phyloP scores from a whole-genome alignment of 2,113 vertebrate genomes.

The Herpetotheres cachinnans region DNA sequence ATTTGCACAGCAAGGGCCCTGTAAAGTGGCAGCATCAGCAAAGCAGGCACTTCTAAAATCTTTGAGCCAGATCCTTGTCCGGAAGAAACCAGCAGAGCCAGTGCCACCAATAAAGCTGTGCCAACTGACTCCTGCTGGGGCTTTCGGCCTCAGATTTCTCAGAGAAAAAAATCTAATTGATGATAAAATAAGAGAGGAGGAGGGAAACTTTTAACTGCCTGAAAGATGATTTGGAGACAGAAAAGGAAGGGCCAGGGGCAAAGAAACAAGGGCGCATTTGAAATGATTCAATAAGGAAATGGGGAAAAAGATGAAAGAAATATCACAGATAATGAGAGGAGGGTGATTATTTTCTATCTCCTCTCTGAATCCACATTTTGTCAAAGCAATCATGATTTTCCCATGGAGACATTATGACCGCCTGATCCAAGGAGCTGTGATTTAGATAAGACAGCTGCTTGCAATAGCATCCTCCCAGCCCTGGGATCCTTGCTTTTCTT shows the following conservation, averaged over 20 bases:
- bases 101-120: background rate
- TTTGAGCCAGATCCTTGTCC: background rate
- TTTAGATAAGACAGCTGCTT: background rate
- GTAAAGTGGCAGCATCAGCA: background rate
- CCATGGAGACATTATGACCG: background rate
- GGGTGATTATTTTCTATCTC: background rate
- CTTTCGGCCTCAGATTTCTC: background rate
- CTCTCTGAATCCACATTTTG: background rate
- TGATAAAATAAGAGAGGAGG: background rate
- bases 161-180: background rate
- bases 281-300: slow-evolving; percentile 19
- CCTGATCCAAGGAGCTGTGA: background rate
- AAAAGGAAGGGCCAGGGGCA: background rate
- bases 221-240: slow-evolving; percentile 18
- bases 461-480: background rate
- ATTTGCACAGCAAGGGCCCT: background rate
- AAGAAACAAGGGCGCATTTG: background rate
- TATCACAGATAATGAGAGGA: background rate
- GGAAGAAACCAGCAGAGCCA: background rate
- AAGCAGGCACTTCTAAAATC: background rate
- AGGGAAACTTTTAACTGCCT: slow-evolving; percentile 9
- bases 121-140: background rate
- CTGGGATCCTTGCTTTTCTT: background rate
- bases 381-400: background rate
- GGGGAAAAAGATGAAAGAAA: background rate